Evolutionary conservation across 2,888 invertebrate genomes (phyloP).

Genomic region (Parascotia fuliginaria): DNA sequence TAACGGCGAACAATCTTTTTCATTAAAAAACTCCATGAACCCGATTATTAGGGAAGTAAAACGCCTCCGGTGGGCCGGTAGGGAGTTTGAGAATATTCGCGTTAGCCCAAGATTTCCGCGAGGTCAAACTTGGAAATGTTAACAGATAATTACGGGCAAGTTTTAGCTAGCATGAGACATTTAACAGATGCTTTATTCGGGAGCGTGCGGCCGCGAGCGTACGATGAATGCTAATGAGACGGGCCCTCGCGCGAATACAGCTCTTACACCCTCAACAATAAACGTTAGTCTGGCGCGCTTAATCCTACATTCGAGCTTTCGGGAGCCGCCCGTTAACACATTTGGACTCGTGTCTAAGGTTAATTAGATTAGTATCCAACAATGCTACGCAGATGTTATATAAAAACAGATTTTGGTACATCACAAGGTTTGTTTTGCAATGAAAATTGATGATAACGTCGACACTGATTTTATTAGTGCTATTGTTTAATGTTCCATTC

Average conservation of each 20-base stretch:
- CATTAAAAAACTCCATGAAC: conserved; percentile 84
- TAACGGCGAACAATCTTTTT: conserved; percentile 84
- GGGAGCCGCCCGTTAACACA: conserved; percentile 80
- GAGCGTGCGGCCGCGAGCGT: conserved; percentile 81
- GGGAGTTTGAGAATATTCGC: conserved; percentile 69
- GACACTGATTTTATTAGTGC: conserved; percentile 9
- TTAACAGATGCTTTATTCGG: conserved; percentile 85
- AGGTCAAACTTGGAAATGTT: conserved; percentile 85
- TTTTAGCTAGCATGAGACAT: conserved; percentile 84
- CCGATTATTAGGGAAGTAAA: conserved; percentile 83
- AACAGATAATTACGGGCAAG: conserved; percentile 85
- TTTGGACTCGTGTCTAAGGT: conserved; percentile 83
- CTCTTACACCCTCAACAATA: conserved; percentile 57
- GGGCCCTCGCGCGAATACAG: conserved; percentile 54
- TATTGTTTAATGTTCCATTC: conserved; percentile 4
- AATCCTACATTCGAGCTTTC: conserved; percentile 55
- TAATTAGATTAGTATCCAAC: conserved; percentile 83
- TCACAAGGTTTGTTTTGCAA: conserved; percentile 28
- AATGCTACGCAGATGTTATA: conserved; percentile 67
- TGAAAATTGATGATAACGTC: conserved; percentile 26
- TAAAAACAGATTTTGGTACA: conserved; percentile 61
- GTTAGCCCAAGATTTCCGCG: conserved; percentile 77
- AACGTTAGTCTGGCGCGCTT: conserved; percentile 55
- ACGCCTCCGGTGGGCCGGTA: conserved; percentile 76
- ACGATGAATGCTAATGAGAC: conserved; percentile 83